Conservation (phyloP, 2,888 invertebrate genomes). For the Dendrolimus pini region DNA sequence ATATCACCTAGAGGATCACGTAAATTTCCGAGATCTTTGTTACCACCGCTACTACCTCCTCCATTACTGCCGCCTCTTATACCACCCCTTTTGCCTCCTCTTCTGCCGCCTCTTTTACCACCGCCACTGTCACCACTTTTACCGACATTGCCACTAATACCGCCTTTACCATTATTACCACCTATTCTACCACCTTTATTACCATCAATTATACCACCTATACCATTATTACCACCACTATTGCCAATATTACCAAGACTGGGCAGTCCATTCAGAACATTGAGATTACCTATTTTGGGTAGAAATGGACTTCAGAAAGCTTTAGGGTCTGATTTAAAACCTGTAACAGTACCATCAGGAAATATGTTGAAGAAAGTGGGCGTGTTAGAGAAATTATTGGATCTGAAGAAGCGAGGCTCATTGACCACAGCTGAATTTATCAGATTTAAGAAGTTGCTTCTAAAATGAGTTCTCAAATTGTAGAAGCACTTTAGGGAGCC, state of each 20-base stretch:
- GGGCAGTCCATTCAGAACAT: slow-evolving; percentile 21
- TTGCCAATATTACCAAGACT: slow-evolving; percentile 14
- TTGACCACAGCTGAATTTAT: slow-evolving; percentile 37
- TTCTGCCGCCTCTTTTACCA: slow-evolving; percentile 12
- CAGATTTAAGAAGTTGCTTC: slow-evolving; percentile 36
- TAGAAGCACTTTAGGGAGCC: too few relatives aligned
- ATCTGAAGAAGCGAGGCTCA: slow-evolving; percentile 37
- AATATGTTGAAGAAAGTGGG: slow-evolving; percentile 16
- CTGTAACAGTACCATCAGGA: slow-evolving; percentile 16
- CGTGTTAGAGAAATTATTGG: slow-evolving; percentile 31
- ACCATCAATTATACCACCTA: slow-evolving; percentile 14
- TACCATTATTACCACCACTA: slow-evolving; percentile 14
- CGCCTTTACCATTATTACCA: slow-evolving; percentile 17
- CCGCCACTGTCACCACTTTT: slow-evolving; percentile 17
- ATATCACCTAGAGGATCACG: slow-evolving; percentile 6
- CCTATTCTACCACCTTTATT: slow-evolving; percentile 16
- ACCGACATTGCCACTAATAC: slow-evolving; percentile 19
- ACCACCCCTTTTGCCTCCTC: slow-evolving; percentile 18
- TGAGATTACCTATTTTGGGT: slow-evolving; percentile 29
- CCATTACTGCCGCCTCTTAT: slow-evolving; percentile 11
- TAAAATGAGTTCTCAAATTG: slow-evolving; percentile 10
- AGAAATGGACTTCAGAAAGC: slow-evolving; percentile 26
- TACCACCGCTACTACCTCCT: slow-evolving; percentile 12
- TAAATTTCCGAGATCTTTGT: slow-evolving; percentile 14
- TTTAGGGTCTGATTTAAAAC: slow-evolving; percentile 25